phyloP scores from a whole-genome alignment of 2,113 vertebrate genomes.

The Cephalophus harveyi region DNA sequence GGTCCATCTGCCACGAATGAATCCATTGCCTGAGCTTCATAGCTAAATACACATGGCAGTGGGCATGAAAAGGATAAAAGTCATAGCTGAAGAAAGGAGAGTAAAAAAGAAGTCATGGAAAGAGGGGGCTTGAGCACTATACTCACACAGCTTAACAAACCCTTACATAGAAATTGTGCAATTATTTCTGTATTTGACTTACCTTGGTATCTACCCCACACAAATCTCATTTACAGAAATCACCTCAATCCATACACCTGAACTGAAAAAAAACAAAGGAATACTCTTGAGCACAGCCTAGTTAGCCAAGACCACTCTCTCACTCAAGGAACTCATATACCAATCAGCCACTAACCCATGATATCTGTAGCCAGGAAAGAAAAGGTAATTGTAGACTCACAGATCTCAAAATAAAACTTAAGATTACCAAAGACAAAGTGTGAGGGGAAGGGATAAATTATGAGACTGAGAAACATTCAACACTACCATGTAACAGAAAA shows the following conservation, averaged over 20 bases:
- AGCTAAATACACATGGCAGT: not conserved
- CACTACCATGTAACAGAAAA: not conserved
- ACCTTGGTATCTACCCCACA: not conserved
- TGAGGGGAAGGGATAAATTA: not conserved
- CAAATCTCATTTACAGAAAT: not conserved
- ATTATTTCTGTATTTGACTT: not conserved
- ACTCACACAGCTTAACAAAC: not conserved
- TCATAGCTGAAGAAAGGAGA: not conserved
- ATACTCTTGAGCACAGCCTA: not conserved
- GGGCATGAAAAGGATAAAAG: not conserved
- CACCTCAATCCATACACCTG: not conserved
- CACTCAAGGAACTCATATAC: not conserved
- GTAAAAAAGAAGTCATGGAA: not conserved
- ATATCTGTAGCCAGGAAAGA: not conserved
- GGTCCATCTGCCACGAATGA: not conserved
- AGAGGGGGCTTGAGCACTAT: fast-evolving
- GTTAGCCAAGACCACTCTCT: not conserved
- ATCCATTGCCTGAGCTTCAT: not conserved
- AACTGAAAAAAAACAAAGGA: not conserved
- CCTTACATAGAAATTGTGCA: not conserved
- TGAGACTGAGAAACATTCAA: not conserved
- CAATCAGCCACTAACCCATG: not conserved
- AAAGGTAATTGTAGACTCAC: not conserved
- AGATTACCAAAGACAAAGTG: not conserved
- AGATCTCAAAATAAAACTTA: not conserved